Conservation (phyloP, 2,797 vertebrate species). For the Sebastes jordani region DNA sequence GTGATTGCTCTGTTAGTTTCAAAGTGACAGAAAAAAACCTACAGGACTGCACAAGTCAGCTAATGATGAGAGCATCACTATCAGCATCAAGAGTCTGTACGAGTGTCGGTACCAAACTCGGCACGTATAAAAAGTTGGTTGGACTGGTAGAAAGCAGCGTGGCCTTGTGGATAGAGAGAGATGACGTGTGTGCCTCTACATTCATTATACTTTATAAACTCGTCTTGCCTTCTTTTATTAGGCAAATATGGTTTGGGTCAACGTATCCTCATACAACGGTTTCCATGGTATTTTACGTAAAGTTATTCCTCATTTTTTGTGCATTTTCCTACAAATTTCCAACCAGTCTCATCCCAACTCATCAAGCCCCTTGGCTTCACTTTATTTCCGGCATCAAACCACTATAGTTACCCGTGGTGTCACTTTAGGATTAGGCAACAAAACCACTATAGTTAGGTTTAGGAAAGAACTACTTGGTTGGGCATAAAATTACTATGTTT, state of each 20-base stretch:
- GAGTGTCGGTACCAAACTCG: neutral
- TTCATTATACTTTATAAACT: neutral
- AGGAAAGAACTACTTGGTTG: too few species aligned
- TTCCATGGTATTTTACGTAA: too few species aligned
- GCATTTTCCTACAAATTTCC: too few species aligned
- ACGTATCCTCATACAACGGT: too few species aligned
- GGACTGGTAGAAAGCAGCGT: neutral
- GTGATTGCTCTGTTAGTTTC: slow-evolving; percentile 31
- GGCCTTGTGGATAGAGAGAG: neutral
- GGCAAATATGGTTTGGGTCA: neutral
- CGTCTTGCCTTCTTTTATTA: neutral
- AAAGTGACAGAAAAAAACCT: slow-evolving; percentile 32
- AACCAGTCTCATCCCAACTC: too few species aligned
- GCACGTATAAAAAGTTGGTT: neutral
- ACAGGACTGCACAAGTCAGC: neutral
- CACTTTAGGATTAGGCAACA: too few species aligned
- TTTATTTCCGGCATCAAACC: too few species aligned
- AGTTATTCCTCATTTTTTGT: too few species aligned
- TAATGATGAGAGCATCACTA: neutral
- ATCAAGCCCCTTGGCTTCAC: too few species aligned
- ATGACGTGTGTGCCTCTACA: neutral
- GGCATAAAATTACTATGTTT: too few species aligned
- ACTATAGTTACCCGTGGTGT: too few species aligned
- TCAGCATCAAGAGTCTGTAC: neutral
- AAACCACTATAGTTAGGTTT: too few species aligned